A percentile compares a stretch with the other conserved stretches of the same genome.
Conservation (phyloP, 2,113 vertebrate species). For the Ursus arctos region DNA sequence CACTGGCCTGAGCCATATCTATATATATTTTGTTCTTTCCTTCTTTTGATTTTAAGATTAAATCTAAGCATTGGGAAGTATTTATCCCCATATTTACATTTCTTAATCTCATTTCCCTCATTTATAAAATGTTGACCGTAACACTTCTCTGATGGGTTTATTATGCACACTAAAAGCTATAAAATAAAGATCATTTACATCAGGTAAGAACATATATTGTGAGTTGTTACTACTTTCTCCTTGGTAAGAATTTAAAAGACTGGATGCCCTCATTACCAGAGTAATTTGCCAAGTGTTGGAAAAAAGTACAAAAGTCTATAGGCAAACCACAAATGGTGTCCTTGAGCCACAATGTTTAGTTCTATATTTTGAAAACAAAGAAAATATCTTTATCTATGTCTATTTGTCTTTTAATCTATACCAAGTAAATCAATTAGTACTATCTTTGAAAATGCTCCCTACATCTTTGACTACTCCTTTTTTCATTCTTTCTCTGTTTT, state of each 20-base stretch:
- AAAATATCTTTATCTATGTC: not conserved
- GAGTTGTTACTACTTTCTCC: not conserved
- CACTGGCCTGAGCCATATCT: not conserved
- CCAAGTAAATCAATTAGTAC: not conserved
- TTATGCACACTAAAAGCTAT: not conserved
- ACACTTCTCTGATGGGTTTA: not conserved
- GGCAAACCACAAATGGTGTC: not conserved
- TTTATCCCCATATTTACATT: not conserved
- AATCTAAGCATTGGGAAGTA: not conserved
- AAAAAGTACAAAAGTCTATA: not conserved
- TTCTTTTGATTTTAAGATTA: conserved; percentile 7
- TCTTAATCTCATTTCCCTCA: conserved; percentile 32
- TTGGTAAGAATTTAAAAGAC: not conserved
- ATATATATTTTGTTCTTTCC: not conserved
- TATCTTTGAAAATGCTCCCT: not conserved
- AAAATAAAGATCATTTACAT: conserved; percentile 30
- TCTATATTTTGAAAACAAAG: not conserved
- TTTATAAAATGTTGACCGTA: not conserved
- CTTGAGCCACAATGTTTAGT: not conserved
- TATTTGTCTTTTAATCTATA: not conserved
- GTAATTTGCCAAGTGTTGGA: not conserved
- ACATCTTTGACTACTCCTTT: not conserved
- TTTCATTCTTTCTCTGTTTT: not conserved
- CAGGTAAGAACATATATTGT: not conserved
- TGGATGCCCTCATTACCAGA: not conserved